Percentiles rank a stretch among this genome's conserved stretches.
Evolutionary conservation across 2,113 vertebrate genomes (phyloP).

Genomic region (Rhegmatorhina hoffmannsi): DNA sequence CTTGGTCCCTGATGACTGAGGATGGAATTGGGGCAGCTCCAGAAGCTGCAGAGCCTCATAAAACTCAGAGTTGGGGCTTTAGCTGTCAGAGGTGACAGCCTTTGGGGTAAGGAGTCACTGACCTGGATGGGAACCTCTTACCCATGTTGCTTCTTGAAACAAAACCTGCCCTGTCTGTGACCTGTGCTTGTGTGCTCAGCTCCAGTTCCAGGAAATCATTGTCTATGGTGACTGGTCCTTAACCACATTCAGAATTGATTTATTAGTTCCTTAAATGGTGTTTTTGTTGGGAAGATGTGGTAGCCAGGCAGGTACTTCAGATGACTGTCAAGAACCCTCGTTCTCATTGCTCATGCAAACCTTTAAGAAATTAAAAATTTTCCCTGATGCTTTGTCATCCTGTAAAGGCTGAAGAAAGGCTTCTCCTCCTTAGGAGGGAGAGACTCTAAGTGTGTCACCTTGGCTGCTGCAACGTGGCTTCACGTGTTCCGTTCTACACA

Average conservation of each 20-base stretch:
- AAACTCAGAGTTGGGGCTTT: not conserved
- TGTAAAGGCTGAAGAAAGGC: not conserved
- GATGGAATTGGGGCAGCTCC: not conserved
- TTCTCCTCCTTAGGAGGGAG: not conserved
- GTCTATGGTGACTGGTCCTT: not conserved
- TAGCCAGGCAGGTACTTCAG: not conserved
- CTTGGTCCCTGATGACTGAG: too few relatives aligned
- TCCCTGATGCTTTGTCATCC: not conserved
- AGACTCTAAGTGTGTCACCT: accelerated
- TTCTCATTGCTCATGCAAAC: accelerated
- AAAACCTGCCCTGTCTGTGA: not conserved
- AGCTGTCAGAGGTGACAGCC: not conserved
- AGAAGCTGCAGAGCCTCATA: not conserved
- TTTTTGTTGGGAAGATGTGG: not conserved
- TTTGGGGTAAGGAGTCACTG: not conserved
- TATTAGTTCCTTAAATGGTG: not conserved
- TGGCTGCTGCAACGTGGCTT: accelerated
- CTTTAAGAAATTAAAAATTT: not conserved
- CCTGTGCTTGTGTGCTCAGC: not conserved
- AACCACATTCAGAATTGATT: not conserved
- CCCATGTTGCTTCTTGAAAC: accelerated
- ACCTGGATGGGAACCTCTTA: not conserved
- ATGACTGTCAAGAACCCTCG: accelerated
- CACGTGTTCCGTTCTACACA: accelerated
- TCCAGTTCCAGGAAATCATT: not conserved